These are phyloP conservation scores for Syritta pipiens DNA, from an alignment of 2,888 invertebrate species.

Conservation along the genomic window DNA sequence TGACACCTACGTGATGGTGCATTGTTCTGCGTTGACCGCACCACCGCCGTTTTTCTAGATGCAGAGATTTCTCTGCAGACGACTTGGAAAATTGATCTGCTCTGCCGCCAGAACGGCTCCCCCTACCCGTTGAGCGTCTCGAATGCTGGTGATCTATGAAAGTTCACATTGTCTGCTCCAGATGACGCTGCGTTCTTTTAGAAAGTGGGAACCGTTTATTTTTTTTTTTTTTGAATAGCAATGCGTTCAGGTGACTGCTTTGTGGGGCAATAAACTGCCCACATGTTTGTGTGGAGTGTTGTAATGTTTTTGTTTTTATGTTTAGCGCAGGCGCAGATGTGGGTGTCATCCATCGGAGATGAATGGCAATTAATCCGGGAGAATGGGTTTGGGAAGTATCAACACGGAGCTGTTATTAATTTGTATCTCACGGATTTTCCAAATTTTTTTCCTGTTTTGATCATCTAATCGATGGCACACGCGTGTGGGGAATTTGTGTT, in stretches of 20 bases:
- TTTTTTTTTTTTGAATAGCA: constrained; percentile 39
- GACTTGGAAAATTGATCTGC: too few relatives aligned
- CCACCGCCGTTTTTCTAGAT: constrained; percentile 4
- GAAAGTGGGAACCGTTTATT: constrained; percentile 45
- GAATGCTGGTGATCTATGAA: constrained; percentile 60
- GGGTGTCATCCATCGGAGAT: constrained; percentile 39
- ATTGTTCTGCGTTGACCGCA: constrained; percentile 53
- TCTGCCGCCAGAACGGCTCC: too few relatives aligned
- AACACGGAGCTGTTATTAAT: constrained; percentile 44
- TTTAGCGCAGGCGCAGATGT: constrained; percentile 27
- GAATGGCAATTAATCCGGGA: constrained; percentile 35
- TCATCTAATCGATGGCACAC: constrained; percentile 1
- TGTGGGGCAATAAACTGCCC: constrained; percentile 57
- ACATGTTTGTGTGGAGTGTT: constrained; percentile 30
- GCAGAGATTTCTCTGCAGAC: constrained; percentile 45
- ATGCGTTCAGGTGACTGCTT: constrained; percentile 53
- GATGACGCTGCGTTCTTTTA: constrained; percentile 39
- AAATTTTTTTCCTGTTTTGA: constrained; percentile 5
- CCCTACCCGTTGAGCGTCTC: constrained; percentile 42
- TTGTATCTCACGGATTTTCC: constrained; percentile 2
- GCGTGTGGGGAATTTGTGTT: constrained; percentile 4
- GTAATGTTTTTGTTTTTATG: constrained; percentile 13
- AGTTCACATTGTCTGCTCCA: constrained; percentile 58
- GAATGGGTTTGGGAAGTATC: constrained; percentile 53
- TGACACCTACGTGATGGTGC: constrained; percentile 61